Base-by-base conservation (phyloP, 2,888 invertebrate species). In the Dendrolimus pini region DNA sequence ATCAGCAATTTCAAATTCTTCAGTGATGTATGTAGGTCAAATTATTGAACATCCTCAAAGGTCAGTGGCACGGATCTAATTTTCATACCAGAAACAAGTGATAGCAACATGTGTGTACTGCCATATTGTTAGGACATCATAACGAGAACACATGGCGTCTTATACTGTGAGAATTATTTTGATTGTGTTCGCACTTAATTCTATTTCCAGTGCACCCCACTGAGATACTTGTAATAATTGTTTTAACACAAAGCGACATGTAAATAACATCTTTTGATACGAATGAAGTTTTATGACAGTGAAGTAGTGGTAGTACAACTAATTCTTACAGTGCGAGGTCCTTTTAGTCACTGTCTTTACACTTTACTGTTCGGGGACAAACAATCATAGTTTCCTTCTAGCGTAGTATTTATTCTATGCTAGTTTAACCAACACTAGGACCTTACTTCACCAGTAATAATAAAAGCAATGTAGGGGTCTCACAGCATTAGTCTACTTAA, bases 161-260 rank as follows among this genome's bases (percentile, higher is more conserved):
- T 62, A 58, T 62, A 61, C 62, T 74, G 66, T 71, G 75, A 62
- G 70, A 70, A 70, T 64, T 62, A 64, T 61, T 68, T 62, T 72
- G 72, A 80, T 78, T 73, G 65, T 68, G 71, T 78, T 77, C 63
- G 68, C 80, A 52, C 56, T 56, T 58, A 63, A 55, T 54, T 52
- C 60, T 77, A 74, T 75, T 70, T 72, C 69, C 77, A 75, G 60
- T 58, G 53, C 42, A 57, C 58, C 55, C 61, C 60, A 56, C 54
- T 57, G 59, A 60, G 62, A 61, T 53, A 55, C 53, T 41, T 58
- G 53, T 58, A 53, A 65, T 62, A 30, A 30, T 30, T 3, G 30
- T 30, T 30, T 30, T 30, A 30, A 30, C 30, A 30, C 30, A 30
- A 30, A 30, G 30, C 14, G 10, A 30, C 54, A 14, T 54, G 10